Evolutionary conservation across 2,797 vertebrate species (phyloP).

Genomic region (Megaceryle alcyon): DNA sequence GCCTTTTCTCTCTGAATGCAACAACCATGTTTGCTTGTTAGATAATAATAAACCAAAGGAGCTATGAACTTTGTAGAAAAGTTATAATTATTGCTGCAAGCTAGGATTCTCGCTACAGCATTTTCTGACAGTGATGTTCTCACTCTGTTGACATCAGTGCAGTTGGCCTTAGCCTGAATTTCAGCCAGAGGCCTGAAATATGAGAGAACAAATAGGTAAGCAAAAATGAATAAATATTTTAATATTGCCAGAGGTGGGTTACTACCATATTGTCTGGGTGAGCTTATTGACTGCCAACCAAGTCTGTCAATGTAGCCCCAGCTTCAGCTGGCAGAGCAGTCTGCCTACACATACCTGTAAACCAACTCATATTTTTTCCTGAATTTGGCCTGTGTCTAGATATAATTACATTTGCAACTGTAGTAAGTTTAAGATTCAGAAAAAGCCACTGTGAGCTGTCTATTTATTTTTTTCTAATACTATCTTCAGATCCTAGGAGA

Average conservation of each 20-base stretch:
- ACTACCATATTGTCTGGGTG: not conserved
- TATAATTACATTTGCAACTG: not conserved
- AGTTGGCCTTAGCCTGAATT: not conserved
- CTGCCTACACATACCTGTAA: not conserved
- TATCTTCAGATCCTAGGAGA: not conserved
- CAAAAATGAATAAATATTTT: not conserved
- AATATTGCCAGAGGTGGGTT: not conserved
- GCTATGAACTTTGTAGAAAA: not conserved
- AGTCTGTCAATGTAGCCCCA: not conserved
- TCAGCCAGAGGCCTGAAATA: not conserved
- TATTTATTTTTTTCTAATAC: not conserved
- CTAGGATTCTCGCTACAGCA: rapidly evolving
- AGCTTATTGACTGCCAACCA: not conserved
- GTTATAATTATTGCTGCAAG: not conserved
- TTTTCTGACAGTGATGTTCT: not conserved
- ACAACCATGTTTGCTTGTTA: not conserved
- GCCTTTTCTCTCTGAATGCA: not conserved
- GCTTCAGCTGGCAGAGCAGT: not conserved
- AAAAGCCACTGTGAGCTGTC: not conserved
- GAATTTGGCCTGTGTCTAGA: not conserved
- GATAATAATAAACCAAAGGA: not conserved
- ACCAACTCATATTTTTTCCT: not conserved
- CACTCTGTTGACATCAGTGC: not conserved
- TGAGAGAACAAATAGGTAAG: not conserved
- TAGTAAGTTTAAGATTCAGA: not conserved